phyloP scores from a whole-genome alignment of 1,140 invertebrate genomes.

The Diorhabda elongata region DNA sequence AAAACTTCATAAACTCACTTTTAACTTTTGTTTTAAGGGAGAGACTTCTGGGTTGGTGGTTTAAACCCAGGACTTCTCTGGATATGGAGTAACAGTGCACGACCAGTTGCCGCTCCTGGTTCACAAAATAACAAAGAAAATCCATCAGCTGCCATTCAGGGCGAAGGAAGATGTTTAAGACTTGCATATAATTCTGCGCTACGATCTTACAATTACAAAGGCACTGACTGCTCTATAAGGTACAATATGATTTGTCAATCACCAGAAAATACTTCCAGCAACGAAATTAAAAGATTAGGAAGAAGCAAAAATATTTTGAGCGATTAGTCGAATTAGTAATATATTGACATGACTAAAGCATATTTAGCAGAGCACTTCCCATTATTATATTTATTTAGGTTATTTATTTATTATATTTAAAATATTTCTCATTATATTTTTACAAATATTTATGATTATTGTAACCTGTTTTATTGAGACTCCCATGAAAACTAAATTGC shows the following conservation, averaged over 20 bases:
- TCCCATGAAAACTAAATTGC: too few relatives aligned
- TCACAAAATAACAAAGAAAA: constrained; percentile 42
- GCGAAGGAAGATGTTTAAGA: constrained; percentile 57
- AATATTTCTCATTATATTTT: too few relatives aligned
- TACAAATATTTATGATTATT: too few relatives aligned
- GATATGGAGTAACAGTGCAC: constrained; percentile 78
- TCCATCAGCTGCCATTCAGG: constrained; percentile 47
- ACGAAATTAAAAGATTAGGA: constrained; percentile 61
- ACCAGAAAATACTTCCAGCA: constrained; percentile 62
- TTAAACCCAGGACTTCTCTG: constrained; percentile 77
- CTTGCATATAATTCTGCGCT: constrained; percentile 58
- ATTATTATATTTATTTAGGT: too few relatives aligned
- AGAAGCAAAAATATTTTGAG: constrained; percentile 37
- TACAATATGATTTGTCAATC: constrained; percentile 68
- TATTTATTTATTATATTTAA: too few relatives aligned
- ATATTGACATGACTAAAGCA: too few relatives aligned
- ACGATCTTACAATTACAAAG: constrained; percentile 63
- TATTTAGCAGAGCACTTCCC: too few relatives aligned
- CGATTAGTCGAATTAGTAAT: constrained; percentile 8
- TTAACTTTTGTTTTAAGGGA: constrained; percentile 47
- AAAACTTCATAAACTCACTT: not conserved
- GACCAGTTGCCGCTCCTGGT: constrained; percentile 56
- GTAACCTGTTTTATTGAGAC: too few relatives aligned
- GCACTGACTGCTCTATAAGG: constrained; percentile 64
- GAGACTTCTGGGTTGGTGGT: constrained; percentile 76